Percentiles rank a stretch among this genome's conserved stretches.
These are phyloP conservation scores for Protaetia brevitarsis DNA, from an alignment of 1,140 invertebrate species.

Conservation along the genomic window DNA sequence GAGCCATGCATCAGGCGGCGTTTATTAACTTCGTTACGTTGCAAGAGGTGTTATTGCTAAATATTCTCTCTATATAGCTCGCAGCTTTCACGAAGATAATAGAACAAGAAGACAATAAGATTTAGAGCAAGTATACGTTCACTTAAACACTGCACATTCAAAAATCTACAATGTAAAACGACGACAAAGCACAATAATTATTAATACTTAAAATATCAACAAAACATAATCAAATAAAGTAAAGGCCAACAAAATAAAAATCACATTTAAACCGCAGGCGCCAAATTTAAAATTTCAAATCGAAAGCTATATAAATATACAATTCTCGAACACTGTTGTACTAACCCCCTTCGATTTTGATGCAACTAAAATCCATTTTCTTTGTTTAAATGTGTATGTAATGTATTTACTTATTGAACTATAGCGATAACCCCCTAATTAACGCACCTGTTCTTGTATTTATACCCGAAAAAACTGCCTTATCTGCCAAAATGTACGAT, in stretches of 20 bases:
- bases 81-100: constrained; percentile 3
- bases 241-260: neutral
- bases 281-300: neutral
- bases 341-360: constrained; percentile 6
- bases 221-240: neutral
- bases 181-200: too few relatives aligned
- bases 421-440: neutral
- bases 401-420: neutral
- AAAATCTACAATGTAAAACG: too few relatives aligned
- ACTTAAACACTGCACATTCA: too few relatives aligned
- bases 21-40: neutral
- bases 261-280: neutral
- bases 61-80: neutral
- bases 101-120: too few relatives aligned
- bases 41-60: neutral
- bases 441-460: neutral
- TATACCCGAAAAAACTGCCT: neutral
- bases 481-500: neutral
- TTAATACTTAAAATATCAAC: too few relatives aligned
- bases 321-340: neutral
- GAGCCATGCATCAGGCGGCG: neutral
- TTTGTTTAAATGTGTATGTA: neutral
- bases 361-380: neutral
- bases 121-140: too few relatives aligned
- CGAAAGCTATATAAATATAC: neutral